Base-by-base conservation (phyloP, 2,888 invertebrate genomes). In the Hirtodrosophila cameraria region DNA sequence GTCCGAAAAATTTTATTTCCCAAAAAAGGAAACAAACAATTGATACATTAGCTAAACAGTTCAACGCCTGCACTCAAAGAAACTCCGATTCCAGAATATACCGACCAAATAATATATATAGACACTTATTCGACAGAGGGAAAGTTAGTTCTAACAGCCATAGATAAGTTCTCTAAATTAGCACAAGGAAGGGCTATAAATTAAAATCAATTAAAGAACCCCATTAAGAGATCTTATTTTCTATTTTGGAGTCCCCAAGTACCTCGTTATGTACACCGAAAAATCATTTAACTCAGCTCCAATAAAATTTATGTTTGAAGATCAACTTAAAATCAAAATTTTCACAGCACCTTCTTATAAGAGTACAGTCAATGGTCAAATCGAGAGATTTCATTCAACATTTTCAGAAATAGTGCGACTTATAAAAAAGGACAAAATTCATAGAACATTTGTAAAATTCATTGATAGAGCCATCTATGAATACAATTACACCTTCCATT, bases 371-470 rank as follows among this genome's bases (percentile, higher is more conserved):
- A 43, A n/a, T n/a, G n/a, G n/a, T n/a, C n/a, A n/a, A n/a, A n/a
- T n/a, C n/a, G n/a, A n/a, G n/a, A n/a, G n/a, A 28, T 43, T 43
- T 8, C 30, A 31, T 9, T 43, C 12, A 2, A 43, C n/a, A n/a
- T n/a, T n/a, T 27, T 8, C 42, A 20, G 13, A 31, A 13, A 31
- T 31, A 13, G 7, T 31, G 12, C 13, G 13, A 13, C 13, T 31
- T 13, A 13, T 13, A 31, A 6, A 31, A 31, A 13, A 31, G 11
- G 31, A n/a, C 11, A 12, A 30, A 30, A 30, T 6, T 30, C 4
- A 30, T 12, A 30, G 30, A 30, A 6, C 5, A 2, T 33, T 33
- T 33, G 15, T 15, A 7, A 0, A 33, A 33, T 15, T 33, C 9
- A 3, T 8, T 15, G 33, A 33, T 2, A 30, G 30, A 30, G 12